A percentile compares a stretch with the other conserved stretches of the same genome.
phyloP scores from a whole-genome alignment of 2,113 vertebrate species.

The Scortum barcoo region DNA sequence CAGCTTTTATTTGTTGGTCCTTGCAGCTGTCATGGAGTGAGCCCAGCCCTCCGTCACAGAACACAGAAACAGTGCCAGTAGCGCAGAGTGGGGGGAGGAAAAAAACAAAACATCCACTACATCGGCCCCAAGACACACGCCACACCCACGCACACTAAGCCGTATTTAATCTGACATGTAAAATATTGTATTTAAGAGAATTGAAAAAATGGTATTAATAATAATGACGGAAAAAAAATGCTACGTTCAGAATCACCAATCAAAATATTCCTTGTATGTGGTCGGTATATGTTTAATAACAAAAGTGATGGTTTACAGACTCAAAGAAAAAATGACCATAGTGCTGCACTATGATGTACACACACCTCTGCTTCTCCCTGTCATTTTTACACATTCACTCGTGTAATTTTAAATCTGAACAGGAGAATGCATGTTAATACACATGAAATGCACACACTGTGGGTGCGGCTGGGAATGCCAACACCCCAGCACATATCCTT shows the following conservation, averaged over 20 bases:
- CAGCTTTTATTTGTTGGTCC: not conserved
- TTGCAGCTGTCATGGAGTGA: constrained; percentile 30
- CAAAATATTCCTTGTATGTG: constrained; percentile 50
- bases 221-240: constrained; percentile 58
- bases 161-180: constrained; percentile 79
- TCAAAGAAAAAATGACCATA: constrained; percentile 41
- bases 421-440: constrained; percentile 36
- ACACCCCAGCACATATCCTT: constrained; percentile 1
- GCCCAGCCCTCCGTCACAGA: constrained; percentile 41
- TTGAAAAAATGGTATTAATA: constrained; percentile 60
- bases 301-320: constrained; percentile 61
- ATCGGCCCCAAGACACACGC: constrained; percentile 26
- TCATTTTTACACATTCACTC: constrained; percentile 6
- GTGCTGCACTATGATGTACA: constrained; percentile 41
- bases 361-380: constrained; percentile 35
- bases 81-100: constrained; percentile 32
- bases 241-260: constrained; percentile 66
- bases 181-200: constrained; percentile 84
- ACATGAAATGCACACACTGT: constrained; percentile 22
- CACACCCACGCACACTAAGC: constrained; percentile 65
- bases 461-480: constrained; percentile 11
- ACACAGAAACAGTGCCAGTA: constrained; percentile 53
- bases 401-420: constrained; percentile 21
- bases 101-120: constrained; percentile 28
- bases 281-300: constrained; percentile 60